A percentile compares a stretch with the other conserved stretches of the same genome.
These are phyloP conservation scores for Rhinopomastus cyanomelas DNA, from an alignment of 2,113 vertebrate species.

Conservation along the genomic window DNA sequence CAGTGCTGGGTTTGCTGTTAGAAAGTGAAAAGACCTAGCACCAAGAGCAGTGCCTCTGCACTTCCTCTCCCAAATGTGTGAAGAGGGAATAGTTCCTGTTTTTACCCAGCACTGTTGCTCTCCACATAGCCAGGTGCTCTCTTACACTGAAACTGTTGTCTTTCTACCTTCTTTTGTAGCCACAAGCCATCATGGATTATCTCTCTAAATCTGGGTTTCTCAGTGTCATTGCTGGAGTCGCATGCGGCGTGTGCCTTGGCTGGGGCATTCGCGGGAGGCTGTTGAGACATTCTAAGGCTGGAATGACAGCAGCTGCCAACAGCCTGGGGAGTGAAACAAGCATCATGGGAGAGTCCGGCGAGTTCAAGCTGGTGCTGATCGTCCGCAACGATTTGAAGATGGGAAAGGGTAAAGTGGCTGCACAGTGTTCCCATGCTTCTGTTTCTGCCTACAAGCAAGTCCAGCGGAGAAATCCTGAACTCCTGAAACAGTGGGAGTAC, in stretches of 20 bases:
- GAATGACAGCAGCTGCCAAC: accelerated
- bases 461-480: constrained; percentile 82
- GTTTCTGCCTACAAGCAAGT: constrained; percentile 93
- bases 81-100: not conserved
- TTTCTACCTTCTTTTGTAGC: not conserved
- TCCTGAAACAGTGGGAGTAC: constrained; percentile 93
- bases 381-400: constrained; percentile 95
- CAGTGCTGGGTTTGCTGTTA: accelerated
- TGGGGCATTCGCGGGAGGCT: constrained; percentile 82
- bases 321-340: constrained; percentile 55
- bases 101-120: not conserved
- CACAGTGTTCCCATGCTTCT: constrained; percentile 93
- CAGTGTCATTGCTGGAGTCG: constrained; percentile 78
- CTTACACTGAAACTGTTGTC: too few species aligned
- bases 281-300: not conserved
- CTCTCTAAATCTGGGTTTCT: constrained; percentile 68
- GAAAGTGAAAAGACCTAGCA: accelerated
- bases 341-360: constrained; percentile 88
- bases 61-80: accelerated
- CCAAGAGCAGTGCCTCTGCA: not conserved
- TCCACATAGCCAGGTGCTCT: accelerated
- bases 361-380: constrained; percentile 92
- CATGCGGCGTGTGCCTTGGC: constrained; percentile 86
- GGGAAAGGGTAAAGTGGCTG: constrained; percentile 95
- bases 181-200: constrained; percentile 77